A percentile compares a stretch with the other conserved stretches of the same genome.
Conservation (phyloP, 2,113 vertebrate species). For the Pagrus major region DNA sequence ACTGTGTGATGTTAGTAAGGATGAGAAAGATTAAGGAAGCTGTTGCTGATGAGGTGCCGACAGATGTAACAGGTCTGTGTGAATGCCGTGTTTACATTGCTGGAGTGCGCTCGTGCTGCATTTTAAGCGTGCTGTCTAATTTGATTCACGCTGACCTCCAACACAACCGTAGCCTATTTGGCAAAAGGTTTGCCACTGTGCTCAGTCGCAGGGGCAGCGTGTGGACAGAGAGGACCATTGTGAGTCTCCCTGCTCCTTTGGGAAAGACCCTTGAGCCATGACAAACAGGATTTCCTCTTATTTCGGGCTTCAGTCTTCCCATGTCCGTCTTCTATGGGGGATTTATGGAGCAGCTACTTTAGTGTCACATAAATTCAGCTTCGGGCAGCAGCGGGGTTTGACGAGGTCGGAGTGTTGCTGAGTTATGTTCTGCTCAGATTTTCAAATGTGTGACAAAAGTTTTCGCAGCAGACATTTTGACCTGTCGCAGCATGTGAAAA, state of each 20-base stretch:
- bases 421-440: too few relatives aligned
- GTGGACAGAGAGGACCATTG: slow-evolving; percentile 64
- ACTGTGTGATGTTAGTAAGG: not conserved
- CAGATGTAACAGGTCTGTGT: too few relatives aligned
- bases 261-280: slow-evolving; percentile 75
- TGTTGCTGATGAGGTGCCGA: too few relatives aligned
- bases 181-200: slow-evolving; percentile 55
- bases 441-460: not conserved
- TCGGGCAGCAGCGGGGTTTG: not conserved
- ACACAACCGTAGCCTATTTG: slow-evolving; percentile 36
- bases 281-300: slow-evolving; percentile 75
- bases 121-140: slow-evolving; percentile 42
- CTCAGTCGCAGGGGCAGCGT: slow-evolving; percentile 5
- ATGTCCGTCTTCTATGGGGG: slow-evolving; percentile 32
- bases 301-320: slow-evolving; percentile 43
- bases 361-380: slow-evolving; percentile 25
- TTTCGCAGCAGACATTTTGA: not conserved
- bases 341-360: slow-evolving; percentile 30
- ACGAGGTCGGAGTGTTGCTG: not conserved
- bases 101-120: slow-evolving; percentile 34
- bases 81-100: slow-evolving; percentile 37
- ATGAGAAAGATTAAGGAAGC: not conserved
- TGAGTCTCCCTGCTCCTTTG: slow-evolving; percentile 37
- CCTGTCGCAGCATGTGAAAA: not conserved
- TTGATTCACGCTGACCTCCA: slow-evolving; percentile 53